Percentiles rank a stretch among this genome's conserved stretches.
Conservation (phyloP, 2,888 invertebrate species). For the Cheilosia pagana region DNA sequence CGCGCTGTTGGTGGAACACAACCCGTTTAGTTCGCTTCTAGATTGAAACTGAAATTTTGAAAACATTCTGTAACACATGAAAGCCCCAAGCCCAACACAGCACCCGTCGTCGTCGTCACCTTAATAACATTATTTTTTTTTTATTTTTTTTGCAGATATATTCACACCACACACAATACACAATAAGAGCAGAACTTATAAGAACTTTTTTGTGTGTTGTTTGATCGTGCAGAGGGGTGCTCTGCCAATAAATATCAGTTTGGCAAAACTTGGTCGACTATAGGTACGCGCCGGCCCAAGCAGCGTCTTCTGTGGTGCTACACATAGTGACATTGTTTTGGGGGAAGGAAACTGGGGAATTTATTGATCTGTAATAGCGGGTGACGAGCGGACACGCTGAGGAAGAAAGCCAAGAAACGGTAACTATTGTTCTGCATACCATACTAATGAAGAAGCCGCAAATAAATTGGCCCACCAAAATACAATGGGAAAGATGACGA, state of each 20-base stretch:
- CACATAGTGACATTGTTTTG: conserved; percentile 13
- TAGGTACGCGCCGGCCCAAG: conserved; percentile 11
- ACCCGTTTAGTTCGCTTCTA: conserved; percentile 70
- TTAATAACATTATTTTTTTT: conserved; percentile 57
- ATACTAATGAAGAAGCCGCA: conserved; percentile 51
- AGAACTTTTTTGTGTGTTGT: conserved; percentile 50
- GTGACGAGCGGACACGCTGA: not conserved
- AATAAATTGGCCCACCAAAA: conserved; percentile 44
- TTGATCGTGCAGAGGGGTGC: conserved; percentile 60
- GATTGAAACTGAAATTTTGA: conserved; percentile 67
- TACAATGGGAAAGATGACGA: conserved; percentile 20
- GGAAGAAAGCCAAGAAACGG: conserved; percentile 42
- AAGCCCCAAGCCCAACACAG: conserved; percentile 60
- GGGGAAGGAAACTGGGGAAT: conserved; percentile 17
- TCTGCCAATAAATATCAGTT: conserved; percentile 36
- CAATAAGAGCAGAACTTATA: conserved; percentile 50
- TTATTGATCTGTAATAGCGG: conserved; percentile 19
- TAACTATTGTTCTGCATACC: conserved; percentile 52
- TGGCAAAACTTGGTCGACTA: conserved; percentile 18
- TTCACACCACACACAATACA: conserved; percentile 35
- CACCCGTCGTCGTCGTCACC: conserved; percentile 44
- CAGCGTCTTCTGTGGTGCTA: not conserved
- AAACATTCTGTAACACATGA: conserved; percentile 65
- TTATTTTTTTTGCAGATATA: conserved; percentile 54
- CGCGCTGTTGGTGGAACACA: conserved; percentile 58